phyloP scores from a whole-genome alignment of 2,113 vertebrate species.

The Mobula hypostoma region DNA sequence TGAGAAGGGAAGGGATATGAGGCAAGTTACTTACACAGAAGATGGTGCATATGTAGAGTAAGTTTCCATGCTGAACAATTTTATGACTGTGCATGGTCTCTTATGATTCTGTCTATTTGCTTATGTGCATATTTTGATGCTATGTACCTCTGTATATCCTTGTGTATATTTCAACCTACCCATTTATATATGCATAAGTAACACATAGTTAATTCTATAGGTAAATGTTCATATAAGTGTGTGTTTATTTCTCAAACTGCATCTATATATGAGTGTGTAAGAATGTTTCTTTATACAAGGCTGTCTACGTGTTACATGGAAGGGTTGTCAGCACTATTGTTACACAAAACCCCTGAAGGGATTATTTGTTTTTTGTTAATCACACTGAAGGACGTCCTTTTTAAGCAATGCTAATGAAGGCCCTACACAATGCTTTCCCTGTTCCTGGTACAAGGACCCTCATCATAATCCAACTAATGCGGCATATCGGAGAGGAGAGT shows the following conservation, averaged over 20 bases:
- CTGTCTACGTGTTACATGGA: neutral
- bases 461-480: conserved; percentile 23
- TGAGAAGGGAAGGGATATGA: too few relatives aligned
- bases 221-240: neutral
- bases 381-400: conserved; percentile 25
- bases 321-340: neutral
- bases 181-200: too few relatives aligned
- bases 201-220: neutral
- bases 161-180: neutral
- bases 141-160: neutral
- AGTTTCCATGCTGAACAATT: too few relatives aligned
- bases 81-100: too few relatives aligned
- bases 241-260: neutral
- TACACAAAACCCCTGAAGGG: neutral
- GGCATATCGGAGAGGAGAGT: neutral
- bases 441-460: conserved; percentile 17
- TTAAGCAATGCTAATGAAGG: conserved; percentile 32
- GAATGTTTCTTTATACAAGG: neutral
- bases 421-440: conserved; percentile 21
- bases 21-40: too few relatives aligned
- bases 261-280: neutral
- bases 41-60: too few relatives aligned
- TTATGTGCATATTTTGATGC: neutral
- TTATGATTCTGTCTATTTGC: too few relatives aligned
- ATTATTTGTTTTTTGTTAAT: conserved; percentile 5